These are phyloP conservation scores for Heterotis niloticus DNA, from an alignment of 2,113 vertebrate genomes.

Conservation along the genomic window DNA sequence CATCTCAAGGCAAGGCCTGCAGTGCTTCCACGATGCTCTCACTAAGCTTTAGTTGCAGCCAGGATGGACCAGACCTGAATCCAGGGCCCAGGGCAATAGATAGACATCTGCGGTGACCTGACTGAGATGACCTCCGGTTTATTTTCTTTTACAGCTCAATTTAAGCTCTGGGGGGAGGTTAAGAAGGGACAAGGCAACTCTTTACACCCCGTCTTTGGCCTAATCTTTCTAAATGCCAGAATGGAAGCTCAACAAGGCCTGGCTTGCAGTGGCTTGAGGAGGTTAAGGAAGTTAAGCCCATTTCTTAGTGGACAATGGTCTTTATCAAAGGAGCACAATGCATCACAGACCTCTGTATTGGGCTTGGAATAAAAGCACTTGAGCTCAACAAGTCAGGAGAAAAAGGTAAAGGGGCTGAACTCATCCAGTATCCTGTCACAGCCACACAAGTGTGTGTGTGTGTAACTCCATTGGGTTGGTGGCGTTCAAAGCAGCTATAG, in stretches of 20 bases:
- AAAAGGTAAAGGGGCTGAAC: neutral
- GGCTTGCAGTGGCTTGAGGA: neutral
- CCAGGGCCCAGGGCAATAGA: neutral
- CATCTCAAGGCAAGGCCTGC: neutral
- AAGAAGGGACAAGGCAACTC: neutral
- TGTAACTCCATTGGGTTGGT: neutral
- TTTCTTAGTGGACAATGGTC: slow-evolving; percentile 31
- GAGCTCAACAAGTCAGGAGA: slow-evolving; percentile 4
- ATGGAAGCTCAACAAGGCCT: slow-evolving; percentile 24
- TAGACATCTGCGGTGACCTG: neutral
- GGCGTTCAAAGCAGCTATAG: neutral
- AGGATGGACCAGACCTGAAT: neutral
- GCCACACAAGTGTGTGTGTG: slow-evolving; percentile 4
- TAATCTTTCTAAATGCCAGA: slow-evolving; percentile 32
- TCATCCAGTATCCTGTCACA: slow-evolving; percentile 5
- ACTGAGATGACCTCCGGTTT: slow-evolving; percentile 1
- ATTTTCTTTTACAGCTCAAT: slow-evolving; percentile 24
- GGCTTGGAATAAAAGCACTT: slow-evolving; percentile 11
- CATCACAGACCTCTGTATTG: neutral
- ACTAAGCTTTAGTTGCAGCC: no score
- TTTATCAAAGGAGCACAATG: slow-evolving; percentile 14
- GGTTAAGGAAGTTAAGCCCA: slow-evolving; percentile 31
- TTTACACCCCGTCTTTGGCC: slow-evolving; percentile 20
- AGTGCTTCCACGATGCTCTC: neutral
- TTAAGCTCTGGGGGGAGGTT: slow-evolving; percentile 12